A percentile compares a stretch with the other conserved stretches of the same genome.
phyloP scores from a whole-genome alignment of 2,113 vertebrate species.

The Electrona antarctica region DNA sequence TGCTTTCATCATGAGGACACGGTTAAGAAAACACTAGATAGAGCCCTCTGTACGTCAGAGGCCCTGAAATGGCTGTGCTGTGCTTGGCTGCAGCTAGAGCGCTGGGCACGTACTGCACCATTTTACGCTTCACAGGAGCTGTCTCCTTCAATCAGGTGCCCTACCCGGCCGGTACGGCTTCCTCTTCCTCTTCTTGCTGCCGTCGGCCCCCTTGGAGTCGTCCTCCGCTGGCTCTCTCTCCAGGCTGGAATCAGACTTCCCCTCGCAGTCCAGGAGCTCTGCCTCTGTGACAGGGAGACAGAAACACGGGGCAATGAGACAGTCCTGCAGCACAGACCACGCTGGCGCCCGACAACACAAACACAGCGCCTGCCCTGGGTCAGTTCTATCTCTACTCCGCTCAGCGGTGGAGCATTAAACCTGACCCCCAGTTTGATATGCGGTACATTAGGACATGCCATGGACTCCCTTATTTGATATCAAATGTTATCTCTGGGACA shows the following conservation, averaged over 20 bases:
- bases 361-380: slow-evolving; percentile 37
- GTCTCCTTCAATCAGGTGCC: slow-evolving; percentile 76
- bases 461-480: no score
- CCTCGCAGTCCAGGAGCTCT: slow-evolving; percentile 94
- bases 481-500: no score
- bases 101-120: slow-evolving; percentile 66
- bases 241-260: slow-evolving; percentile 96
- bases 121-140: slow-evolving; percentile 77
- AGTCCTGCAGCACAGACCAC: slow-evolving; percentile 48
- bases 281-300: slow-evolving; percentile 79
- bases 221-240: slow-evolving; percentile 93
- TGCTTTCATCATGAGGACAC: slow-evolving; percentile 24
- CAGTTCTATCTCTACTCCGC: slow-evolving; percentile 27
- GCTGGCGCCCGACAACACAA: slow-evolving; percentile 29
- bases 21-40: slow-evolving; percentile 36
- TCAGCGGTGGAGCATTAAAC: no score
- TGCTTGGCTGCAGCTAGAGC: slow-evolving; percentile 51
- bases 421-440: no score
- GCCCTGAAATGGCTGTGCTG: slow-evolving; percentile 58
- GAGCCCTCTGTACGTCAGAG: slow-evolving; percentile 38
- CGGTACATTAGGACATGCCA: no score
- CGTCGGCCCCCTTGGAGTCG: slow-evolving; percentile 88
- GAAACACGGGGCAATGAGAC: slow-evolving; percentile 61
- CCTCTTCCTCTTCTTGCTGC: slow-evolving; percentile 94
- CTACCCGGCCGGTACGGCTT: slow-evolving; percentile 98